Evolutionary conservation across 2,797 vertebrate genomes (phyloP).

Genomic region (Phataginus tricuspis): DNA sequence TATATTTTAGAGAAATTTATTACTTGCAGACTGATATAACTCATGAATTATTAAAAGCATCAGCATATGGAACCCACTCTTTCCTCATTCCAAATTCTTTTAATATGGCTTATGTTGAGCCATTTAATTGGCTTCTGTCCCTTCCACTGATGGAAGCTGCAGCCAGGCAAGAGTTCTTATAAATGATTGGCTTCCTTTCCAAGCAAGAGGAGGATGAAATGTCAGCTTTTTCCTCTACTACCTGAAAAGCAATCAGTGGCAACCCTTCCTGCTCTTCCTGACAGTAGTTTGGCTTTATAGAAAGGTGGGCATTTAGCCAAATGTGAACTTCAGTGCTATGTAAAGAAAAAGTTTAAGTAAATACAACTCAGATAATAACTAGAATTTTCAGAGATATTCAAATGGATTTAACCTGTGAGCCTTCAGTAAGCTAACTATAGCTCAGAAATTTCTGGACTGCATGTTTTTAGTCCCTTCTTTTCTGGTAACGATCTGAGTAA

Average conservation of each 20-base stretch:
- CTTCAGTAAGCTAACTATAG: slow-evolving; percentile 34
- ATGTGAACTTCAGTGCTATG: slow-evolving; percentile 42
- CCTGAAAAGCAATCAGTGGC: slow-evolving; percentile 79
- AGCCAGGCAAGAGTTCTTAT: slow-evolving; percentile 65
- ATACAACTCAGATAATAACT: slow-evolving; percentile 50
- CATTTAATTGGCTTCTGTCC: slow-evolving; percentile 76
- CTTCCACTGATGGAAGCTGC: slow-evolving; percentile 73
- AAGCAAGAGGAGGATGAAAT: slow-evolving; percentile 70
- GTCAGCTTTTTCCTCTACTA: slow-evolving; percentile 79
- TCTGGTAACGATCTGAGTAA: not conserved
- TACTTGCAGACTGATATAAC: slow-evolving; percentile 74
- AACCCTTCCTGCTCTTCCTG: slow-evolving; percentile 60
- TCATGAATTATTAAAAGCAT: slow-evolving; percentile 82
- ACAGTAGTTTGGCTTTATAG: slow-evolving; percentile 67
- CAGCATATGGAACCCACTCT: slow-evolving; percentile 71
- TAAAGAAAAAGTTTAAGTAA: slow-evolving; percentile 58
- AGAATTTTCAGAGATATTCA: slow-evolving; percentile 55
- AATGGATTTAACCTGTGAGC: slow-evolving; percentile 63
- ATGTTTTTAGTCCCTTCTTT: not conserved
- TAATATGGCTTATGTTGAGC: slow-evolving; percentile 69
- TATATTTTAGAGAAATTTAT: slow-evolving; percentile 69
- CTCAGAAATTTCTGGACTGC: slow-evolving; percentile 2
- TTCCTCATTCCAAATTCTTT: slow-evolving; percentile 74
- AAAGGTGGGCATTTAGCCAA: slow-evolving; percentile 64
- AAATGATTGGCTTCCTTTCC: slow-evolving; percentile 73